A percentile compares a stretch with the other conserved stretches of the same genome.
These are phyloP conservation scores for Mirza zaza DNA, from an alignment of 2,113 vertebrate species.

Conservation along the genomic window DNA sequence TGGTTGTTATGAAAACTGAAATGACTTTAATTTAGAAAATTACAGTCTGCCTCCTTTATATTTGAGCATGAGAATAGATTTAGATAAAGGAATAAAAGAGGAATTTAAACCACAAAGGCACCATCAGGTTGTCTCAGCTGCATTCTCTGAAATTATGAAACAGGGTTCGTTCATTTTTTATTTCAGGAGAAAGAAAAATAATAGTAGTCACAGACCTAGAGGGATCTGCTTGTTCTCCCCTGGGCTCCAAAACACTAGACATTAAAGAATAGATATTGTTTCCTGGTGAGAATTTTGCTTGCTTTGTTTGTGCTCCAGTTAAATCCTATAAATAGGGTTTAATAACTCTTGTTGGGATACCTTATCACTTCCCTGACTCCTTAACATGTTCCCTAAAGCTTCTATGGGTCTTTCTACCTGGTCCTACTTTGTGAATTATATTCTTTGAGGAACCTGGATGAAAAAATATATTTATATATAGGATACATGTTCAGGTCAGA, in stretches of 20 bases:
- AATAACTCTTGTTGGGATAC: slow-evolving; percentile 39
- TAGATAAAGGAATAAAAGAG: background rate
- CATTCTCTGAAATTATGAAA: background rate
- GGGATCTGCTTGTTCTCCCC: background rate
- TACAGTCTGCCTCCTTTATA: background rate
- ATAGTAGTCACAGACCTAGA: no score
- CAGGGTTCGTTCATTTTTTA: background rate
- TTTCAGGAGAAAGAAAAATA: background rate
- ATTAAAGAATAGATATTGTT: background rate
- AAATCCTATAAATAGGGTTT: background rate
- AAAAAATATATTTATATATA: background rate
- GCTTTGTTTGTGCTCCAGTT: background rate
- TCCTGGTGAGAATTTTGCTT: background rate
- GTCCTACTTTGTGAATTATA: background rate
- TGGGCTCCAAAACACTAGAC: background rate
- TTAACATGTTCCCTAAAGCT: background rate
- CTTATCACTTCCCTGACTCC: background rate
- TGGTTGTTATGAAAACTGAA: background rate
- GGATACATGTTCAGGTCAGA: background rate
- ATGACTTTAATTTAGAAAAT: background rate
- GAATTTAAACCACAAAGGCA: background rate
- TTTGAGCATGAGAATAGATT: background rate
- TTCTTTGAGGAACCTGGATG: background rate
- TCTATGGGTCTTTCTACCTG: background rate
- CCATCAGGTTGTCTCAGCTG: background rate